Conservation (phyloP, 2,113 vertebrate genomes). For the Plecotus auritus region DNA sequence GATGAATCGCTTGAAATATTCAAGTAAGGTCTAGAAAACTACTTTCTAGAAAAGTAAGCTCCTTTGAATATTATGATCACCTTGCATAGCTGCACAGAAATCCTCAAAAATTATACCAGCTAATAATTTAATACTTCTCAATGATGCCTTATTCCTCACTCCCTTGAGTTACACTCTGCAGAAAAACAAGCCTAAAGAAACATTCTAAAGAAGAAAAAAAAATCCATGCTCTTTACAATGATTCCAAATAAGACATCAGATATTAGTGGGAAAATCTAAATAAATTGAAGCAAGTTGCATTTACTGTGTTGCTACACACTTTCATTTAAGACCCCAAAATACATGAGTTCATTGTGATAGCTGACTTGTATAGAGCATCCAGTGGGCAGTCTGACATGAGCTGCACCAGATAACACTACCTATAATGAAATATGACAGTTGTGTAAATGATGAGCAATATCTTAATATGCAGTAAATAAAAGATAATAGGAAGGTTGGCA, state of each 20-base stretch:
- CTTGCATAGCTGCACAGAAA: neutral
- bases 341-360: neutral
- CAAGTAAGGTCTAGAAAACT: neutral
- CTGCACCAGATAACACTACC: neutral
- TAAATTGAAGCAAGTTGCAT: neutral
- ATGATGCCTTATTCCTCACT: neutral
- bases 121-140: slow-evolving; percentile 4
- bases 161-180: slow-evolving; percentile 8
- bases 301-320: neutral
- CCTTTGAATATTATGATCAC: neutral
- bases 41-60: neutral
- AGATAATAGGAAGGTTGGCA: neutral
- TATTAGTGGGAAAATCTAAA: neutral
- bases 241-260: neutral
- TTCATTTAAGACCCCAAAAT: slow-evolving; percentile 6
- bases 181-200: neutral
- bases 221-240: neutral
- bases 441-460: neutral
- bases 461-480: neutral
- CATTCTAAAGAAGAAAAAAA: neutral
- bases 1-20: slow-evolving; percentile 20
- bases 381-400: neutral
- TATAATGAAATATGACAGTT: neutral
- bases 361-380: neutral
- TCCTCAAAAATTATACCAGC: slow-evolving; percentile 9